Percentiles rank a stretch among this genome's conserved stretches.
phyloP scores from a whole-genome alignment of 2,797 vertebrate species.

The Sebastes elongatus region DNA sequence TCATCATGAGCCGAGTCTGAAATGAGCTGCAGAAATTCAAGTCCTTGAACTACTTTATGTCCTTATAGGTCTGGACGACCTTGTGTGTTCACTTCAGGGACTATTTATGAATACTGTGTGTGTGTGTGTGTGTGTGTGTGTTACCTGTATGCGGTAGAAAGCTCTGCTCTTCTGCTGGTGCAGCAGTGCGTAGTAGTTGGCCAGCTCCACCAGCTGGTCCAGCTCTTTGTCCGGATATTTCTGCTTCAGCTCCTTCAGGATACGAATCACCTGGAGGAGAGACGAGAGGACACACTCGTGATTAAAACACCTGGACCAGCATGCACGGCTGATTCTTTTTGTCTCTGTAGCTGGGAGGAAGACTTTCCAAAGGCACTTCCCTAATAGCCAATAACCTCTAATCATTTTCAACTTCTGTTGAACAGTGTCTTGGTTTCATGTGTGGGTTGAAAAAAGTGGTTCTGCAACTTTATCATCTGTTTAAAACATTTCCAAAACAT shows the following conservation, averaged over 20 bases:
- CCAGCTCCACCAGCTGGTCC: slow-evolving; percentile 93
- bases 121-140: slow-evolving; percentile 2
- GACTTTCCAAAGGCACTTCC: not conserved
- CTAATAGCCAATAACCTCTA: not conserved
- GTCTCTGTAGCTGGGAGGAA: not conserved
- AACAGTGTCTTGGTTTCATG: not conserved
- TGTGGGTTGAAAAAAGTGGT: not conserved
- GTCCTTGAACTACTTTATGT: slow-evolving; percentile 20
- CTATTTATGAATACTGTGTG: not conserved
- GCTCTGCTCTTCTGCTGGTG: slow-evolving; percentile 97
- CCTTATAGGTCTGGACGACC: not conserved
- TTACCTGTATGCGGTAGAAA: slow-evolving; percentile 91
- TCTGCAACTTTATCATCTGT: not conserved
- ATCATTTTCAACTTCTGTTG: not conserved
- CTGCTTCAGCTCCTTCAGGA: slow-evolving; percentile 94
- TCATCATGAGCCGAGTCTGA: not conserved
- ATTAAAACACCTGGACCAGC: not conserved
- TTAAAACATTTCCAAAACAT: not conserved
- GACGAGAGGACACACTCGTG: not conserved
- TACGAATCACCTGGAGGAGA: slow-evolving; percentile 87
- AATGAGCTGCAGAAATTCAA: not conserved
- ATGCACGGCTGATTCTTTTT: not conserved
- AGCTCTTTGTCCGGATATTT: slow-evolving; percentile 95
- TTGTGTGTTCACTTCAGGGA: not conserved
- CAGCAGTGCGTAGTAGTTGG: slow-evolving; percentile 92